Evolutionary conservation across 2,113 vertebrate species (phyloP), one percentile per base, ranked within the genome.

Genomic region (Corydoras sp.): DNA sequence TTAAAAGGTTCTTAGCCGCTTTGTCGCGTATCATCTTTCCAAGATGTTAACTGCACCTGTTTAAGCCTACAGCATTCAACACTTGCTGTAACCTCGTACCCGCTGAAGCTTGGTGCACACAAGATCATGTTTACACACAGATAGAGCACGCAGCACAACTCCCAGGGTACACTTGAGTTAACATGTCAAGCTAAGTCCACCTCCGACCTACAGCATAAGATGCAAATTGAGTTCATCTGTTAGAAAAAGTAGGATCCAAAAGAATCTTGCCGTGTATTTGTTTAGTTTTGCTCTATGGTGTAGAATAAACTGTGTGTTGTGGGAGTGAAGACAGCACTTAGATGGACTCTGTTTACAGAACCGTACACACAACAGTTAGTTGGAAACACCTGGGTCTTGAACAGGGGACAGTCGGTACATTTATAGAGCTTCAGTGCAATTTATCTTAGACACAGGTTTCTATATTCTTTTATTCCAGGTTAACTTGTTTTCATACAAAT

Each of bases 31-130:
- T 74, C 71, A 62, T 43, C 67, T 78, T 61, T 65, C 60, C 49
- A 72, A 68, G 18, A 30, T 75, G 67, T 68, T 54, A 56, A 58
- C 59, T 58, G 62, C 74, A 80, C 69, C 74, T 80, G 78, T 77
- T 68, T 50, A 70, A 48, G 8, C 55, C 53, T 56, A n/a, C 75
- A 69, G 58, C 62, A 69, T 30, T 62, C 62, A 70, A 62, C 62
- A 65, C 68, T 35, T 14, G 63, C 66, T 56, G 9, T 77, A 48
- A 43, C 7, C 53, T 59, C 55, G 24, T 55, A 61, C 43, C 56
- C 49, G 51, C 59, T 29, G 9, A 18, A 12, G 12, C 51, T 55
- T 61, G n/a, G 51, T 29, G 35, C 35, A 72, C 49, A 49, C 35
- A 43, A 43, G 35, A 43, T 43, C 35, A 43, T 43, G 35, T 43